Conservation (phyloP, 1,140 invertebrate species). For the Coenobita brevimanus region DNA sequence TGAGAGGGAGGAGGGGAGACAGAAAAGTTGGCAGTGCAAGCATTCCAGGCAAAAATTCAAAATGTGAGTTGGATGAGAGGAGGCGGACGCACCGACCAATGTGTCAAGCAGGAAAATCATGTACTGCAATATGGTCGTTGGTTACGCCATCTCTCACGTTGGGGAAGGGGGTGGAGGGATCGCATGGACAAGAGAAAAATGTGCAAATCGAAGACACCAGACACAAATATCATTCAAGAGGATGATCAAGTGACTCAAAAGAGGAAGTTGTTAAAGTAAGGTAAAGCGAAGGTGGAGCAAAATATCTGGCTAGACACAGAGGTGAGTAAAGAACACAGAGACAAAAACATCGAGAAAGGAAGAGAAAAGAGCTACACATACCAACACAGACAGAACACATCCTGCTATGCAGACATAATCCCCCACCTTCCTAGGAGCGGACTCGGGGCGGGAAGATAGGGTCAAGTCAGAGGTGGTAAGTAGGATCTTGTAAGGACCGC, state of each 20-base stretch:
- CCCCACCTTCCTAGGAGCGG: slow-evolving; percentile 74
- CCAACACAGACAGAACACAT: slow-evolving; percentile 61
- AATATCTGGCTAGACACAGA: background rate
- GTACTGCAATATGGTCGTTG: no score
- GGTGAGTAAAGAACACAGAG: background rate
- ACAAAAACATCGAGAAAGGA: slow-evolving; percentile 2
- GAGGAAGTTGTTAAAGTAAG: no score
- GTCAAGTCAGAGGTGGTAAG: slow-evolving; percentile 83
- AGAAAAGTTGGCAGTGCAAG: no score
- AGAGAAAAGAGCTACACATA: slow-evolving; percentile 38
- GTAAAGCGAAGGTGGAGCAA: background rate
- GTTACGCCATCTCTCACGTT: no score
- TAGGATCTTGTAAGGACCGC: slow-evolving; percentile 85
- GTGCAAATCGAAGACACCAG: background rate
- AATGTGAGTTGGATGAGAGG: no score
- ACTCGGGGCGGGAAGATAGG: slow-evolving; percentile 76
- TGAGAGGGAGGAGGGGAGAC: no score
- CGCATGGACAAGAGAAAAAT: no score
- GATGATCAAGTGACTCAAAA: background rate
- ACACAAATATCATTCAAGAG: background rate
- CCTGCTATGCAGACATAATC: slow-evolving; percentile 72
- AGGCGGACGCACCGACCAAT: no score
- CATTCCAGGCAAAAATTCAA: no score
- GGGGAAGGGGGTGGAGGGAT: no score
- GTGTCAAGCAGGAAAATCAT: no score